Evolutionary conservation across 2,113 vertebrate genomes (phyloP).

Genomic region (Cebus imitator): DNA sequence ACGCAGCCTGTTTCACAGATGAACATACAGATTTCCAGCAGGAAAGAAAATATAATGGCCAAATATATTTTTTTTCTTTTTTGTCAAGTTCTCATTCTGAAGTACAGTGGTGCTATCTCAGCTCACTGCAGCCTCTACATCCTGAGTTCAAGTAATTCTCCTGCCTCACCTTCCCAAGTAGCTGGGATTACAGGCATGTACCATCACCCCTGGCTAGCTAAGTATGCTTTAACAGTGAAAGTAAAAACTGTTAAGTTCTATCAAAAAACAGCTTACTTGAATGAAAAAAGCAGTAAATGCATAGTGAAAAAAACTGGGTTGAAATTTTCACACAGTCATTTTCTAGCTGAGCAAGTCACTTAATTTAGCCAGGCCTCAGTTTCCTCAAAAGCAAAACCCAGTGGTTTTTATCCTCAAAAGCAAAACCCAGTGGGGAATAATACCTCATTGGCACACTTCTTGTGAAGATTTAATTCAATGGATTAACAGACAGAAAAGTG

Average conservation of each 20-base stretch:
- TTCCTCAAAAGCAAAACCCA: conserved; percentile 13
- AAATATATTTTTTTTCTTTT: not conserved
- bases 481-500: not conserved
- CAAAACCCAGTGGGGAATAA: not conserved
- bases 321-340: not conserved
- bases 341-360: not conserved
- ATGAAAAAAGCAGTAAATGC: not conserved
- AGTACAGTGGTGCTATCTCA: too few species aligned
- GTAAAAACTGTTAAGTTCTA: not conserved
- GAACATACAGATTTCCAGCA: not conserved
- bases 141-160: too few species aligned
- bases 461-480: conserved; percentile 35
- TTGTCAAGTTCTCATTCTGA: too few species aligned
- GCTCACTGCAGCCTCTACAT: too few species aligned
- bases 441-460: not conserved
- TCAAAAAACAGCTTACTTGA: not conserved
- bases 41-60: not conserved
- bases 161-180: too few species aligned
- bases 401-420: conserved; percentile 10
- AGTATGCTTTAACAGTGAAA: not conserved
- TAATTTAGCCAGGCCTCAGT: conserved; percentile 19
- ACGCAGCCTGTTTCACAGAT: not conserved
- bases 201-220: too few species aligned
- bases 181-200: too few species aligned
- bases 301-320: not conserved